phyloP scores from a whole-genome alignment of 2,797 vertebrate species.

The Sebastes jordani region DNA sequence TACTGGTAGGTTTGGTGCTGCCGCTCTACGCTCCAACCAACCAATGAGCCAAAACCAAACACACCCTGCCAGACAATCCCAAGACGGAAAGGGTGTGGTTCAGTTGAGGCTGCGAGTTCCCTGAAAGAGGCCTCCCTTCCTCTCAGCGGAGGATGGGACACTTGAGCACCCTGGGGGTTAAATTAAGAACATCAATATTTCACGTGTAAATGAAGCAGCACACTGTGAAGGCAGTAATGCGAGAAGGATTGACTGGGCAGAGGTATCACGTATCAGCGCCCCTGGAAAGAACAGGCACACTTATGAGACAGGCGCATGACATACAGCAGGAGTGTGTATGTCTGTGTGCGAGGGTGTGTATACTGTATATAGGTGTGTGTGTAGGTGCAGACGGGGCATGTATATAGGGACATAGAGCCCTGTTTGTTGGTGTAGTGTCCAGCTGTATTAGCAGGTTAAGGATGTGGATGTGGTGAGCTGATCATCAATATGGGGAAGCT shows the following conservation, averaged over 20 bases:
- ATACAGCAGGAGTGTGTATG: constrained; percentile 33
- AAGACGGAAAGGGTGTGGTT: constrained; percentile 1
- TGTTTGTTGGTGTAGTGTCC: constrained; percentile 49
- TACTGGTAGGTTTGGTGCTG: neutral
- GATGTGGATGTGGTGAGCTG: constrained; percentile 42
- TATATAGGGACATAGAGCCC: constrained; percentile 23
- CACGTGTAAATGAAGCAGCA: constrained; percentile 82
- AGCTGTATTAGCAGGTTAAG: constrained; percentile 46
- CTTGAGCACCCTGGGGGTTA: constrained; percentile 76
- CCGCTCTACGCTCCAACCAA: neutral
- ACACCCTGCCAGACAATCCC: constrained; percentile 32
- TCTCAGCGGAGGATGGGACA: constrained; percentile 60
- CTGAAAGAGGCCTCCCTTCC: constrained; percentile 37
- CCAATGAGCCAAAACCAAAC: constrained; percentile 14
- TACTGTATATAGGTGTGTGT: neutral
- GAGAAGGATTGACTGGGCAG: constrained; percentile 69
- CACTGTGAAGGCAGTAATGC: constrained; percentile 73
- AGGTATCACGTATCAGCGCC: constrained; percentile 66
- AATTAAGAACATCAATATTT: constrained; percentile 85
- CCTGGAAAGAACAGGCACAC: constrained; percentile 66
- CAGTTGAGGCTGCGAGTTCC: constrained; percentile 11
- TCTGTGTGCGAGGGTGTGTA: neutral
- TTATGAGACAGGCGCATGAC: constrained; percentile 34
- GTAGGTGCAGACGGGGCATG: constrained; percentile 5
- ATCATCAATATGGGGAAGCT: constrained; percentile 40